Evolutionary conservation across 2,888 invertebrate genomes (phyloP).

Genomic region (Platycheirus rosarum): DNA sequence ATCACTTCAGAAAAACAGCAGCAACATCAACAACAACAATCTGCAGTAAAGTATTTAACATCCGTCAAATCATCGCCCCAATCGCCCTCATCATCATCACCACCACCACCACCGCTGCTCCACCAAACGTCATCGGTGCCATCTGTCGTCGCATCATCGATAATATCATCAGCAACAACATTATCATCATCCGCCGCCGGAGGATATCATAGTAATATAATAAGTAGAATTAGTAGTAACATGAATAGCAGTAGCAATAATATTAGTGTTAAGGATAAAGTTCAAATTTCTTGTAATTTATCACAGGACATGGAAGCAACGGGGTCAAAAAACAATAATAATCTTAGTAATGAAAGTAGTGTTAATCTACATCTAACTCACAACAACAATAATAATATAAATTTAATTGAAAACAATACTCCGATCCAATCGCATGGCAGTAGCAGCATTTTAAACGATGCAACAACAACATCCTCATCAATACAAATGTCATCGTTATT

Average conservation of each 20-base stretch:
- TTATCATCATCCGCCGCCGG: conserved; percentile 68
- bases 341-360: conserved; percentile 71
- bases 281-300: conserved; percentile 76
- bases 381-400: conserved; percentile 63
- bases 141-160: conserved; percentile 45
- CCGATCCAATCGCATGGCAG: conserved; percentile 36
- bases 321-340: conserved; percentile 75
- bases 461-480: conserved; percentile 44
- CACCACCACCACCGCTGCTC: conserved; percentile 26
- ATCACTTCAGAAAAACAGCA: conserved; percentile 49
- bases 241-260: conserved; percentile 62
- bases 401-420: conserved; percentile 51
- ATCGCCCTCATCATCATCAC: conserved; percentile 55
- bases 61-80: conserved; percentile 71
- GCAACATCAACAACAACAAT: conserved; percentile 48
- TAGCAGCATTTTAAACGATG: conserved; percentile 49
- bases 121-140: conserved; percentile 47
- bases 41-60: conserved; percentile 62
- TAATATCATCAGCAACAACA: conserved; percentile 64
- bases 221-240: conserved; percentile 62
- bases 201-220: conserved; percentile 71
- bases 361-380: conserved; percentile 67
- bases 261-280: conserved; percentile 74
- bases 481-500: conserved; percentile 54
- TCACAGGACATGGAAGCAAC: conserved; percentile 75